Evolutionary conservation across 2,113 vertebrate genomes (phyloP), one percentile per base, ranked within the genome.

Genomic region (Drymodes brunneopygia): DNA sequence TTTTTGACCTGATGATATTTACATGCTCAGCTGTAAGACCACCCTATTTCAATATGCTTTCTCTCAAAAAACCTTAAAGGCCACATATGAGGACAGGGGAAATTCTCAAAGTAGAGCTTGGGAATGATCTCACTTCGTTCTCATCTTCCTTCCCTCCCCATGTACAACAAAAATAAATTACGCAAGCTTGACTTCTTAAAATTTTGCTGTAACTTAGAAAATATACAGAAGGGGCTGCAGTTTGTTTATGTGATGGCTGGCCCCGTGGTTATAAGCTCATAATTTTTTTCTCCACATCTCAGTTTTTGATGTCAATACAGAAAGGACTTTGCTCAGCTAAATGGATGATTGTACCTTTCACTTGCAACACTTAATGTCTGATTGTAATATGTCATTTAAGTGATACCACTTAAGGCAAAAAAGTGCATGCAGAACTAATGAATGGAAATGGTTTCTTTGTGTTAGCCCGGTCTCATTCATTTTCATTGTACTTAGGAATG

Each of bases 401-500:
- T 70, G 38, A 75, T 69, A 50, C 8, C 12, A 65, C 19, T 29
- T 81, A 48, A 65, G 71, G 28, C 12, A 72, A 81, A 83, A 86
- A 33, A 10, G 2, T 60, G 15, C 9, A 38, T 64, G 38, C 18
- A 53, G 82, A 85, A 54, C 31, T 35, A 90, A 61, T 22, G 6
- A 38, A 82, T 77, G n/a, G 48, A 78, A 69, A 36, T 42, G 17
- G 6, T 73, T 81, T 71, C 18, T 19, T 33, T 22, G 4, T 51
- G 9, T 56, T 74, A 71, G 56, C 47, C 16, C 69, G 20, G 35
- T 88, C 25, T 95, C 47, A 72, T 61, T 84, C 0, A 40, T 67
- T 95, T 90, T 81, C 36, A 21, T 67, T 94, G 31, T 47, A 12
- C 91, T 90, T 90, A 98, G 98, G 98, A 60, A 97, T 98, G 97